A percentile compares a stretch with the other conserved stretches of the same genome.
Conservation (phyloP, 2,888 invertebrate species). For the Pseudoips prasinana region DNA sequence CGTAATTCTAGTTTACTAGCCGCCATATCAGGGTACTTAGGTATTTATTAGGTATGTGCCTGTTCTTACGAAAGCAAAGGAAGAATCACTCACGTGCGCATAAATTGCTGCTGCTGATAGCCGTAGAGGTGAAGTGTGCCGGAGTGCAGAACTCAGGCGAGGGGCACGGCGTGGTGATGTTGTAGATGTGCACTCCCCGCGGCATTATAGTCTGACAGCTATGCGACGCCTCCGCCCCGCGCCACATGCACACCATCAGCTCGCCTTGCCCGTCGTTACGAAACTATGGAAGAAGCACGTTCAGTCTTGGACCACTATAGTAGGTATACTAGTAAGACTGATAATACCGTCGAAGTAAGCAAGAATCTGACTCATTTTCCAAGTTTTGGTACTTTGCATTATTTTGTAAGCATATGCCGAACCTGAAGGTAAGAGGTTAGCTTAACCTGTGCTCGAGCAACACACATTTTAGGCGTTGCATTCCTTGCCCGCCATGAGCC, state of each 20-base stretch:
- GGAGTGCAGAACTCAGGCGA: constrained; percentile 75
- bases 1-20: no score
- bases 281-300: constrained; percentile 52
- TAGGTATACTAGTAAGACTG: neutral
- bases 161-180: constrained; percentile 72
- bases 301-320: neutral
- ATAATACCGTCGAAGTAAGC: no score
- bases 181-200: constrained; percentile 66
- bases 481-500: no score
- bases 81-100: constrained; percentile 80
- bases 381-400: no score
- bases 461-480: no score
- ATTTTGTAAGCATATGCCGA: no score
- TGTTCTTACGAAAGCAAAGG: no score
- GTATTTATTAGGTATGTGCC: no score
- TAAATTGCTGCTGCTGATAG: constrained; percentile 71
- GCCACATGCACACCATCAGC: constrained; percentile 83
- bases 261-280: constrained; percentile 78
- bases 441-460: no score
- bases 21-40: no score
- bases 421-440: no score
- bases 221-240: constrained; percentile 64
- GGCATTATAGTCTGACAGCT: constrained; percentile 73
- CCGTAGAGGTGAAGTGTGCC: constrained; percentile 74
- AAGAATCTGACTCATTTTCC: no score